A percentile compares a stretch with the other conserved stretches of the same genome.
Evolutionary conservation across 2,888 invertebrate species (phyloP).

Genomic region (Meloe dianella): DNA sequence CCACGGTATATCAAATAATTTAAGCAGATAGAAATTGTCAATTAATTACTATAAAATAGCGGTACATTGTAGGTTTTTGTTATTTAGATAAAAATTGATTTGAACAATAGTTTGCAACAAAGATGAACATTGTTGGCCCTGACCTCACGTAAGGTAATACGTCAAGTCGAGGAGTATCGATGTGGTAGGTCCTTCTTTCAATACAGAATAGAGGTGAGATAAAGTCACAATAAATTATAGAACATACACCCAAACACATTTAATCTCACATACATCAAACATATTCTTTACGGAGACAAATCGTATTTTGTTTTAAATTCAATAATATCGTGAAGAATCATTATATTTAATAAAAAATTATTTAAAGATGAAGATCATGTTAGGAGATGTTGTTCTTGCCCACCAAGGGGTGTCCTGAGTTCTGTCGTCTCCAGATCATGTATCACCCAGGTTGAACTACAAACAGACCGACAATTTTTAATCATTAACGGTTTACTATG

Average conservation of each 20-base stretch:
- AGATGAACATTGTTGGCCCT: slow-evolving; percentile 37
- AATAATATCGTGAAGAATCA: not conserved
- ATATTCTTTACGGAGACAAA: not conserved
- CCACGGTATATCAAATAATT: not conserved
- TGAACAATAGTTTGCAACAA: not conserved
- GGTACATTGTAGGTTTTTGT: not conserved
- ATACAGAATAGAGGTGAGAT: slow-evolving; percentile 41
- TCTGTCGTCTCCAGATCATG: not conserved
- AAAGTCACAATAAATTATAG: slow-evolving; percentile 43
- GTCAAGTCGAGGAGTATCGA: slow-evolving; percentile 42
- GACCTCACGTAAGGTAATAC: slow-evolving; percentile 50
- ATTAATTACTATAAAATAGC: not conserved
- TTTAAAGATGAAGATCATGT: not conserved
- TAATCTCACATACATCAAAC: slow-evolving; percentile 21
- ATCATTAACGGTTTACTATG: slow-evolving; percentile 25
- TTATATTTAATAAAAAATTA: not conserved
- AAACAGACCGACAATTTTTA: slow-evolving; percentile 24
- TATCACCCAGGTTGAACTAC: slow-evolving; percentile 25
- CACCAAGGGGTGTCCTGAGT: slow-evolving; percentile 10
- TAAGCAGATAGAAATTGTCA: not conserved
- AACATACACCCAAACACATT: slow-evolving; percentile 20
- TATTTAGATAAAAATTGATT: not conserved
- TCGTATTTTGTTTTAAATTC: not conserved
- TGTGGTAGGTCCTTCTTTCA: slow-evolving; percentile 47
- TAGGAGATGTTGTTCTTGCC: not conserved